A percentile compares a stretch with the other conserved stretches of the same genome.
Conservation (phyloP, 2,113 vertebrate species). For the Coptodon bakossiorum region DNA sequence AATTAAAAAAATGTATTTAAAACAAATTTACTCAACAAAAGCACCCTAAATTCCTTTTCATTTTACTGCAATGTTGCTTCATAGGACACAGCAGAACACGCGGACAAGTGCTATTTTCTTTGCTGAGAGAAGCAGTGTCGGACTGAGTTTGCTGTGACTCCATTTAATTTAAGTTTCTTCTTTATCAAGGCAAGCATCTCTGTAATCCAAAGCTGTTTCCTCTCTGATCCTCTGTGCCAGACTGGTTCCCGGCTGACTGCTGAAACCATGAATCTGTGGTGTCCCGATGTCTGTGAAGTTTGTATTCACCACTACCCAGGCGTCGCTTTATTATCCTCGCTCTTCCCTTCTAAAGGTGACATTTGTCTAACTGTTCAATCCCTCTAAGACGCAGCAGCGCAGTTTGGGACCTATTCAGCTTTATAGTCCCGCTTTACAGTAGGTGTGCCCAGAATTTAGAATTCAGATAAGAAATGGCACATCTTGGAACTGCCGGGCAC, state of each 20-base stretch:
- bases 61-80: not conserved
- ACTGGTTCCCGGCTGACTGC: not conserved
- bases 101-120: not conserved
- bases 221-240: conserved; percentile 24
- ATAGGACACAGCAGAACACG: not conserved
- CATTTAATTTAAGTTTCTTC: conserved; percentile 29
- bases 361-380: conserved; percentile 52
- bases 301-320: not conserved
- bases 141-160: not conserved
- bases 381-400: not conserved
- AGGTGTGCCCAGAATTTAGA: conserved; percentile 49
- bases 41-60: not conserved
- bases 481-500: conserved; percentile 54
- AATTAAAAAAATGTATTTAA: not conserved
- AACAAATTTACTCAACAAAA: not conserved
- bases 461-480: conserved; percentile 57
- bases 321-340: not conserved
- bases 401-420: conserved; percentile 52
- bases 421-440: conserved; percentile 41
- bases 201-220: conserved; percentile 31
- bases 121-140: not conserved
- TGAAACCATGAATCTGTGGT: not conserved
- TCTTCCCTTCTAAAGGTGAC: conserved; percentile 32
- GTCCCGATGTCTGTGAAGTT: conserved; percentile 3
- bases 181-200: conserved; percentile 22